Percentiles rank a stretch among this genome's conserved stretches.
Conservation (phyloP, 1,140 invertebrate genomes). For the Spodoptera frugiperda region DNA sequence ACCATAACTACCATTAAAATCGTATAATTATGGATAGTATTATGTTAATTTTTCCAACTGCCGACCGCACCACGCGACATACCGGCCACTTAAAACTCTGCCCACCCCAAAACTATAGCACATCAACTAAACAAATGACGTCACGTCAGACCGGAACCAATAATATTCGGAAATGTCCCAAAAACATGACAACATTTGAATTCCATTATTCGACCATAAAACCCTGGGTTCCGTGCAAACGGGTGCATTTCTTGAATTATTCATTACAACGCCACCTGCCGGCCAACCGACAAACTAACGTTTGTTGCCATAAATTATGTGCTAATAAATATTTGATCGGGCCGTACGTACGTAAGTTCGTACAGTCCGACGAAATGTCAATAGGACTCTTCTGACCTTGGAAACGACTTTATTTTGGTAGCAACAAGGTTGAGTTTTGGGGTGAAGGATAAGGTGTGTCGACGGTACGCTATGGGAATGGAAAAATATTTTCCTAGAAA, state of each 20-base stretch:
- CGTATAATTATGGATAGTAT: neutral
- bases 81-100: neutral
- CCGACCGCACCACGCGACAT: neutral
- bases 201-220: constrained; percentile 48
- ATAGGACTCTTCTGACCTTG: neutral
- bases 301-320: constrained; percentile 52
- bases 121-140: constrained; percentile 30
- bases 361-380: neutral
- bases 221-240: constrained; percentile 31
- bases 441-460: neutral
- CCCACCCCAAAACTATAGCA: neutral
- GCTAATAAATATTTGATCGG: constrained; percentile 35
- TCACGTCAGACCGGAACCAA: constrained; percentile 29
- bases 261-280: constrained; percentile 63
- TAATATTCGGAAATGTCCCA: constrained; percentile 43
- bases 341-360: neutral
- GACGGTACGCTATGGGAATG: too few relatives aligned
- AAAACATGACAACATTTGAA: constrained; percentile 41
- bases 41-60: neutral
- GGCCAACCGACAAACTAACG: constrained; percentile 60
- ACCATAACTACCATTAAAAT: too few relatives aligned
- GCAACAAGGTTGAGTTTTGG: neutral
- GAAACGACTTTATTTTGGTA: neutral
- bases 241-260: constrained; percentile 55
- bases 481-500: too few relatives aligned